Evolutionary conservation across 2,797 vertebrate genomes (phyloP).

Genomic region (Acanthornis magna): DNA sequence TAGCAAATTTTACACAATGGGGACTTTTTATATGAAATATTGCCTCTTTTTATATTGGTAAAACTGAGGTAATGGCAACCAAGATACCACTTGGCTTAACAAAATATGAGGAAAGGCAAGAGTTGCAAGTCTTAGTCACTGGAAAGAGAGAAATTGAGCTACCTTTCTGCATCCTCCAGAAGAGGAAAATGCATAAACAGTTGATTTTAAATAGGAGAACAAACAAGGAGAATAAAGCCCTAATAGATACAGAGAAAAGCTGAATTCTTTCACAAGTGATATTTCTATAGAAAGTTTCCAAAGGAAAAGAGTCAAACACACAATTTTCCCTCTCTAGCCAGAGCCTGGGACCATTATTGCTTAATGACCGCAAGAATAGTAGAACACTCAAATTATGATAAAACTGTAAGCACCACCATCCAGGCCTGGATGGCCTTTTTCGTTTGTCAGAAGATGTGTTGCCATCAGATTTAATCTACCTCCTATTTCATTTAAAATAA

Average conservation of each 20-base stretch:
- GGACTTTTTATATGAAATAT: background rate
- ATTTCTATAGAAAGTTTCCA: background rate
- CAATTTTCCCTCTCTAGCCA: background rate
- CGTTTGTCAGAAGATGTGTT: background rate
- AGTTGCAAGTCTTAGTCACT: background rate
- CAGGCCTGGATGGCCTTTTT: background rate
- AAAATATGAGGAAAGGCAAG: background rate
- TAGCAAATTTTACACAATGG: background rate
- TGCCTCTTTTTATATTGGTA: background rate
- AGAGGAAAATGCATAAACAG: background rate
- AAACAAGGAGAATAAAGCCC: background rate
- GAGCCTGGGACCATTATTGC: background rate
- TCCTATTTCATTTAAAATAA: background rate
- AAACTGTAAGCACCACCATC: background rate
- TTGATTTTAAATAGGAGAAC: background rate
- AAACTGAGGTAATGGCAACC: background rate
- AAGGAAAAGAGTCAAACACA: background rate
- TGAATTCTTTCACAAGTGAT: background rate
- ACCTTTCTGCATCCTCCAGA: background rate
- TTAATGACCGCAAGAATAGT: background rate
- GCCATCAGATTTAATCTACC: background rate
- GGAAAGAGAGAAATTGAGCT: background rate
- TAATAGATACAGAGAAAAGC: background rate
- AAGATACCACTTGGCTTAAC: background rate
- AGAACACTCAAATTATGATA: background rate